Evolutionary conservation across 2,113 vertebrate genomes (phyloP), one percentile per base, ranked within the genome.

Genomic region (Saccopteryx bilineata): DNA sequence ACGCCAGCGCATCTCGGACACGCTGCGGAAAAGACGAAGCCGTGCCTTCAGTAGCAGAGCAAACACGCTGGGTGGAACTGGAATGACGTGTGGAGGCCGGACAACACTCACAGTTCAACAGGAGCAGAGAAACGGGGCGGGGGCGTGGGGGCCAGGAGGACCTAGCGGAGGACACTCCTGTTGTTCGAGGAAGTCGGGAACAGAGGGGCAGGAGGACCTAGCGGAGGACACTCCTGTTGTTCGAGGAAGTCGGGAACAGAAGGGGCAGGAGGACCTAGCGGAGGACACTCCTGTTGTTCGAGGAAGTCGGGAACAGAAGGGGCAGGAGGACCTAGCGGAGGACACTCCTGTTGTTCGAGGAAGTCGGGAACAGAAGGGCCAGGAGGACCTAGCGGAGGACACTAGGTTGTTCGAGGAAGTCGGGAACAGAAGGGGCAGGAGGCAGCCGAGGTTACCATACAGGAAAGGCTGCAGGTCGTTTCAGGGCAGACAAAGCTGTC

Each of bases 61-160:
- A 28, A 7, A 39, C 0, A n/a, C 10, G 52, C 31, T 4, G 9
- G 58, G 52, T 18, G 24, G 65, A 17, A 4, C 26, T 2, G 31
- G 66, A 8, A 26, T 11, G 9, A 23, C 2, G 0, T 1, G n/a
- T 5, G 26, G 21, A 7, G 19, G 14, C 1, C 12, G 1, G 13
- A 17, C 28, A 58, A 1, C 1, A 1, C 50, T 15, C 56, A 7
- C 3, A 4, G 12, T 4, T 21, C 52, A 23, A 13, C 18, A 12
- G 10, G 39, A 12, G 18, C 24, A 7, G 72, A 1, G 1, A 9
- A 26, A 15, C 17, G 0, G 9, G 68, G 11, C 13, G 4, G 71
- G 46, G 46, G 24, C 14, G 72, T 17, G 39, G 68, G n/a, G 19
- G 17, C 61, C 63, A 9, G 52, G 52, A 5, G 9, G 28, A 9